Evolutionary conservation across 2,113 vertebrate genomes (phyloP).

Genomic region (Todiramphus saurophagus): DNA sequence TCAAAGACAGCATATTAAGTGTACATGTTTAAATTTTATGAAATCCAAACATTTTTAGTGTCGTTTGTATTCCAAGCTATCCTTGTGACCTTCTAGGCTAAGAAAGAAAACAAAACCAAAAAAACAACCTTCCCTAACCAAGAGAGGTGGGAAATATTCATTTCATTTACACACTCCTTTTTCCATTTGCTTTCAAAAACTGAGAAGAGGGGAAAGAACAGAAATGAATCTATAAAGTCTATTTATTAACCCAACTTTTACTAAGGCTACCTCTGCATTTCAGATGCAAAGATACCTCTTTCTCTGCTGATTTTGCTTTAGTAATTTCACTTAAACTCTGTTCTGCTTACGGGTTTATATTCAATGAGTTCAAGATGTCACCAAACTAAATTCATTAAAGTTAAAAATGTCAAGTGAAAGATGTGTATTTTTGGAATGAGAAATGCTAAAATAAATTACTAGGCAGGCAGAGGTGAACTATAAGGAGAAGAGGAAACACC

Average conservation of each 20-base stretch:
- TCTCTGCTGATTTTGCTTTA: background rate
- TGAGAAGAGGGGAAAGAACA: background rate
- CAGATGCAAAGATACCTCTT: background rate
- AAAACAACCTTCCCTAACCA: background rate
- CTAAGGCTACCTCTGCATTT: background rate
- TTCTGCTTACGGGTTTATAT: background rate
- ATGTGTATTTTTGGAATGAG: background rate
- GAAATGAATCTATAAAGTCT: background rate
- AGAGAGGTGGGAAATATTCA: background rate
- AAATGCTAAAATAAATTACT: background rate
- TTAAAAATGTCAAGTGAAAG: background rate
- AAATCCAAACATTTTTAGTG: background rate
- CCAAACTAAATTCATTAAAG: background rate
- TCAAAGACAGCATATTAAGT: background rate
- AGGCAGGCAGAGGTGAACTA: background rate
- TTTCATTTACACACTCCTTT: background rate
- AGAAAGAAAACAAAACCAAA: background rate
- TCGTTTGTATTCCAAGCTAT: slow-evolving; percentile 1
- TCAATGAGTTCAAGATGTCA: background rate
- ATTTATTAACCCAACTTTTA: background rate
- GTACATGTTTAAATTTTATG: background rate
- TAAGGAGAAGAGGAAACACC: background rate
- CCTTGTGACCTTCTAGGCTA: background rate
- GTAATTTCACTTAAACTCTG: background rate
- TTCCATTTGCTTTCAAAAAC: background rate